These are phyloP conservation scores for Peromyscus aztecus DNA, from an alignment of 2,797 vertebrate species.

Conservation along the genomic window DNA sequence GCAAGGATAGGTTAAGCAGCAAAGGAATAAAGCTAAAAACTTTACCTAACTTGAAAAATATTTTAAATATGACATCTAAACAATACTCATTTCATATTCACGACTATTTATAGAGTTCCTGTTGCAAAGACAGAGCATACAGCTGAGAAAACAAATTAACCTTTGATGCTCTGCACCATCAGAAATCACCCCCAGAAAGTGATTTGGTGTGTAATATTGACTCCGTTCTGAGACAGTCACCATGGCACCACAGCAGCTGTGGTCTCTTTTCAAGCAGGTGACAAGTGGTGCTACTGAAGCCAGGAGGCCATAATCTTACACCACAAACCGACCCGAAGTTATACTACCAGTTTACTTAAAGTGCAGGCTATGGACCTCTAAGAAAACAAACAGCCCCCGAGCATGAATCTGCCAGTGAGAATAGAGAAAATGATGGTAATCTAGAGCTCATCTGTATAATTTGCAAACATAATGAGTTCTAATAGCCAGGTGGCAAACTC, in stretches of 20 bases:
- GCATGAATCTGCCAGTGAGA: background rate
- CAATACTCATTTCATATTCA: background rate
- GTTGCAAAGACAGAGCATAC: background rate
- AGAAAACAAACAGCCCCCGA: background rate
- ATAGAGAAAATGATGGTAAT: constrained; percentile 2
- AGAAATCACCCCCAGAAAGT: background rate
- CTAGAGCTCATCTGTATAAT: background rate
- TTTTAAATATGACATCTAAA: constrained; percentile 21
- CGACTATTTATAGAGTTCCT: constrained; percentile 11
- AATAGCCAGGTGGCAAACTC: background rate
- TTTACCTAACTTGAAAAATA: background rate
- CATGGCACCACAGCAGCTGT: too few relatives aligned
- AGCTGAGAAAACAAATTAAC: background rate
- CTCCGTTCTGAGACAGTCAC: background rate
- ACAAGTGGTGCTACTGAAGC: constrained; percentile 2
- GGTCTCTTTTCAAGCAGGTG: background rate
- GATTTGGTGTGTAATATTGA: background rate
- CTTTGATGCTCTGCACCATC: background rate
- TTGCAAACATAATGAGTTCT: background rate
- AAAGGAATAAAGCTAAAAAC: background rate
- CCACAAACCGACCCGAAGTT: background rate
- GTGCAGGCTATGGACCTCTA: background rate
- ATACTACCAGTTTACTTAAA: background rate
- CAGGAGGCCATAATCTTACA: background rate
- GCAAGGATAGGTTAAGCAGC: background rate